Evolutionary conservation across 2,888 invertebrate species (phyloP).

Genomic region (Hermaeophaga mercurialis): DNA sequence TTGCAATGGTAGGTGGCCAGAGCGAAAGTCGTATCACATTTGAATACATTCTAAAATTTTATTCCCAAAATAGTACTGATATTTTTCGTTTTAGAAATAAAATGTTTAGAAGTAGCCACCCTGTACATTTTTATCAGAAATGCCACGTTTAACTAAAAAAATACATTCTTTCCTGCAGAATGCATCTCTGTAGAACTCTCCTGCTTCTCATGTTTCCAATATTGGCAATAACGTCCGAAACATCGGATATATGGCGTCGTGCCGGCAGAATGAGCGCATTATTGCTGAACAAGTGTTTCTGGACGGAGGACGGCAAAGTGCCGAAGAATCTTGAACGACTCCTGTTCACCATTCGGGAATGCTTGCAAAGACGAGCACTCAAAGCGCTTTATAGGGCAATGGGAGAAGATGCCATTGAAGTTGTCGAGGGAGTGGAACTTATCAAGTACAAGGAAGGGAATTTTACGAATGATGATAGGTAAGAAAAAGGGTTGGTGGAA

Average conservation of each 20-base stretch:
- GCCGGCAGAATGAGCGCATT: constrained; percentile 42
- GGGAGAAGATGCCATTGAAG: constrained; percentile 65
- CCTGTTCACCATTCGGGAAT: constrained; percentile 44
- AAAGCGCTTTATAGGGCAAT: constrained; percentile 66
- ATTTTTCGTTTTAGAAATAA: too few species aligned
- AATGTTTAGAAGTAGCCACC: too few species aligned
- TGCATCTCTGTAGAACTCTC: background rate
- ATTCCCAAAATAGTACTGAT: too few species aligned
- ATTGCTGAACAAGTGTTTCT: constrained; percentile 42
- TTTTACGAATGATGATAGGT: constrained; percentile 48
- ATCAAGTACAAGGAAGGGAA: constrained; percentile 58
- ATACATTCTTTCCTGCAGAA: background rate
- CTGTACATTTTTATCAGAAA: background rate
- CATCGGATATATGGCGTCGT: constrained; percentile 37
- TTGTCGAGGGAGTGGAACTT: constrained; percentile 68
- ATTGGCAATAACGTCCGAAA: background rate
- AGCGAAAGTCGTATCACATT: too few species aligned
- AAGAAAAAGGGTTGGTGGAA: too few species aligned
- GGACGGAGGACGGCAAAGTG: constrained; percentile 21
- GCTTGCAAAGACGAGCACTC: constrained; percentile 63
- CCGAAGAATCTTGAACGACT: constrained; percentile 30
- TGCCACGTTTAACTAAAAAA: background rate
- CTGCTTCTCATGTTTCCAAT: background rate
- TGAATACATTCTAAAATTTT: too few species aligned
- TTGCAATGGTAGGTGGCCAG: too few species aligned